Percentiles rank a stretch among this genome's conserved stretches.
phyloP scores from a whole-genome alignment of 1,140 invertebrate genomes.

The Zaprionus taronus region DNA sequence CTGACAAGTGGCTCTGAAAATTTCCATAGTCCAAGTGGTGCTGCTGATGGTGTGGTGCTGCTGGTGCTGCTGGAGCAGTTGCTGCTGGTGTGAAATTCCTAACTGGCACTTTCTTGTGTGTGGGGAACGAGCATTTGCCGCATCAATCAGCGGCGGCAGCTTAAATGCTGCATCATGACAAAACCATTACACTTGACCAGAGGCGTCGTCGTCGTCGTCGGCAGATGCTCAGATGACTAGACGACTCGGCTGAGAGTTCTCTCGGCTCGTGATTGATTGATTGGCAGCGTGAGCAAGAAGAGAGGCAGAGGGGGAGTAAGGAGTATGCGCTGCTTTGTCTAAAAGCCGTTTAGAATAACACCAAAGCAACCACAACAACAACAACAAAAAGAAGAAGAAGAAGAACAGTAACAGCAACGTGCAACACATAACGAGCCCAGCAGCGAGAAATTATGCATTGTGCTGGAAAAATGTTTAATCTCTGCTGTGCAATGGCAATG shows the following conservation, averaged over 20 bases:
- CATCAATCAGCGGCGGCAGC: constrained; percentile 79
- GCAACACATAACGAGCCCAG: constrained; percentile 51
- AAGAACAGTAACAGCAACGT: not conserved
- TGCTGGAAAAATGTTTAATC: constrained; percentile 74
- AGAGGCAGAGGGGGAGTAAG: not conserved
- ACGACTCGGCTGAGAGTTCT: constrained; percentile 52
- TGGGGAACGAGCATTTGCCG: constrained; percentile 58
- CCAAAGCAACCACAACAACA: constrained; percentile 37
- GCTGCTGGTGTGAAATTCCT: constrained; percentile 73
- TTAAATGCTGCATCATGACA: constrained; percentile 83
- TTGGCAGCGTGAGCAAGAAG: constrained; percentile 72
- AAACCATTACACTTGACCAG: constrained; percentile 82
- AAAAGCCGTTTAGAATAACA: constrained; percentile 83
- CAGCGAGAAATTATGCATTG: constrained; percentile 76
- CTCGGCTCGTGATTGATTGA: constrained; percentile 78
- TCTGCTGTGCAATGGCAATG: constrained; percentile 67
- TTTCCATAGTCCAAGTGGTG: constrained; percentile 59
- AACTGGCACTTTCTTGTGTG: constrained; percentile 68
- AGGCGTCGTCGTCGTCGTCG: constrained; percentile 54
- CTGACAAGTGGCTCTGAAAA: constrained; percentile 63
- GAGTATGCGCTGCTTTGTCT: constrained; percentile 63
- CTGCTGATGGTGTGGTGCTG: constrained; percentile 4
- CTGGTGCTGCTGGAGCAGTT: constrained; percentile 11
- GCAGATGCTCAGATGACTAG: constrained; percentile 80
- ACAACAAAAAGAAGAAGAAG: not conserved